Conservation (phyloP, 1,140 invertebrate species). For the Zaprionus inermis region DNA sequence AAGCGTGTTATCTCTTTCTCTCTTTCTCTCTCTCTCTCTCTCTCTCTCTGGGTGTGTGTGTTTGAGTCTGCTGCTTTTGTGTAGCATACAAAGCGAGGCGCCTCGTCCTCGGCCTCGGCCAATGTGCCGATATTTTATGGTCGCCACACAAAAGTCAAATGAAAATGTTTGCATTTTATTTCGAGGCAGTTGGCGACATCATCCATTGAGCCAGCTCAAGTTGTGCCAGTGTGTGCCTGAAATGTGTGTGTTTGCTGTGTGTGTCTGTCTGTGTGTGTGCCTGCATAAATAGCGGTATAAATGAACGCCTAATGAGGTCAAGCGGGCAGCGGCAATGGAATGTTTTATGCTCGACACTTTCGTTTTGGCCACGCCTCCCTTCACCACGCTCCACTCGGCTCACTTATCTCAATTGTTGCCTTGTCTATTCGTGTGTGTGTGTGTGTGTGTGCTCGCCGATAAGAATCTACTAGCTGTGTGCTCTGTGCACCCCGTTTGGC, state of each 20-base stretch:
- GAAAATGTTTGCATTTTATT: slow-evolving; percentile 72
- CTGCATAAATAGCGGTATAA: slow-evolving; percentile 71
- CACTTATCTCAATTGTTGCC: slow-evolving; percentile 59
- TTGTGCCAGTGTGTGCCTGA: slow-evolving; percentile 32
- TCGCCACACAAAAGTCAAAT: slow-evolving; percentile 35
- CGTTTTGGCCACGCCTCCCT: slow-evolving; percentile 12
- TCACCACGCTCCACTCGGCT: slow-evolving; percentile 9
- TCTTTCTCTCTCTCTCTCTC: too few relatives aligned
- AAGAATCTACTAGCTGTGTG: slow-evolving; percentile 24
- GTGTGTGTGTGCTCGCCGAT: slow-evolving; percentile 35
- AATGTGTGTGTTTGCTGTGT: slow-evolving; percentile 29
- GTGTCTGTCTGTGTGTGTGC: slow-evolving; percentile 29
- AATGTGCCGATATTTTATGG: slow-evolving; percentile 58
- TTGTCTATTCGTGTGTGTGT: not conserved
- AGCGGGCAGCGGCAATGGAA: slow-evolving; percentile 53
- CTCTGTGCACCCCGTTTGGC: slow-evolving; percentile 12
- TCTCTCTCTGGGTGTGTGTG: not conserved
- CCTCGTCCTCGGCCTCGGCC: slow-evolving; percentile 1
- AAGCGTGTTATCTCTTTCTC: not conserved
- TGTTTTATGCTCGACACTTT: slow-evolving; percentile 58
- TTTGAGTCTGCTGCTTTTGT: slow-evolving; percentile 42
- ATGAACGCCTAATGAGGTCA: slow-evolving; percentile 78
- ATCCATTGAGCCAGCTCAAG: slow-evolving; percentile 30
- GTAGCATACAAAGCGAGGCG: slow-evolving; percentile 57
- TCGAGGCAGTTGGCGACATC: slow-evolving; percentile 58